Base-by-base conservation (phyloP, 2,888 invertebrate genomes). In the Elegia similella region DNA sequence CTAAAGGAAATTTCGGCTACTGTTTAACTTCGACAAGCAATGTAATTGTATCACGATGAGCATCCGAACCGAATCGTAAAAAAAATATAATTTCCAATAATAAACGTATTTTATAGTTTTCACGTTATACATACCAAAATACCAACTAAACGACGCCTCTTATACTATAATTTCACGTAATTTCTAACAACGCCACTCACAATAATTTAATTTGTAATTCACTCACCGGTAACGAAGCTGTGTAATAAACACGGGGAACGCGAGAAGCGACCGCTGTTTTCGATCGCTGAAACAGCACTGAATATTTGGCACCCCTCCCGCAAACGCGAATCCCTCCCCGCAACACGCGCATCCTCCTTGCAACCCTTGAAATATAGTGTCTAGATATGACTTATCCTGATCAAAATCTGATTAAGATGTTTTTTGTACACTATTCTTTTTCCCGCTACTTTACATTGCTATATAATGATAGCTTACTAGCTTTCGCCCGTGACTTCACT, bases 161-260 rank as follows among this genome's bases (percentile, higher is more conserved):
- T 12, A 46, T n/a, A 3, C 32, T 48, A 50, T 34, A 34, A 17
- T 50, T 50, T 15, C 50, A 50, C 50, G 7, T 23, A 50, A 56
- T 50, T 42, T 15, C 16, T 43, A 16, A 13, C 10, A 12, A 50
- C 30, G 47, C 23, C 50, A 50, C 50, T 48, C 48, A 48, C 50
- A 7, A 57, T 34, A 42, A 52, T 32, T 52, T 52, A 57, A 47
- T 47, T 30, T 47, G 43, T 52, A 42, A 34, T 42, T 32, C 30
- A 58, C 60, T 60, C 43, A 60, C 60, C 58, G 56, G 56, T 52
- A 42, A 56, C 60, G 58, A 47, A 55, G 43, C 56, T 16, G 52
- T 15, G 50, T 32, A 44, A 42, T 43, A 13, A n/a, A 47, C 47
- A 56, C 57, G 30, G 12, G 42, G 10, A 52, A 53, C 52, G 42